A percentile compares a stretch with the other conserved stretches of the same genome.
phyloP scores from a whole-genome alignment of 37 sponge, comb jelly and placozoan genomes.

The Beroe forskalii region DNA sequence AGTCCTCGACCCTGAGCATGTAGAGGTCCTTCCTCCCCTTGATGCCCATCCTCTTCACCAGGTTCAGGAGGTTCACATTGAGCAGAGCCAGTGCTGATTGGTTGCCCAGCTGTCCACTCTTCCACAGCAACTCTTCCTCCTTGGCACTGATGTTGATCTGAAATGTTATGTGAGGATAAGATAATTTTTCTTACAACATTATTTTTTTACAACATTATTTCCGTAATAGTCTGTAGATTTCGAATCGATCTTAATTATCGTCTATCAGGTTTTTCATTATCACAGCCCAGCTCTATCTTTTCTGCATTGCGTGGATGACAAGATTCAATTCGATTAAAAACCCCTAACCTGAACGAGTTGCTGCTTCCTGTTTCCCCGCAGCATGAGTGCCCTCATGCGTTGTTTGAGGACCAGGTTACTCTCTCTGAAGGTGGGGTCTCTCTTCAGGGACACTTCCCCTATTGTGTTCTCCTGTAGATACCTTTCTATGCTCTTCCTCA shows the following conservation, averaged over 20 bases:
- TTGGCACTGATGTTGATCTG: conserved; percentile 62
- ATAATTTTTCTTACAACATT: no score
- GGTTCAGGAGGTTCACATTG: conserved; percentile 60
- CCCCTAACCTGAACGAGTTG: conserved; percentile 59
- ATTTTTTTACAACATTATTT: no score
- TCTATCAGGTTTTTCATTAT: no score
- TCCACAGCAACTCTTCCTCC: conserved; percentile 56
- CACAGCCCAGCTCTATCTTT: no score
- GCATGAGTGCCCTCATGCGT: conserved; percentile 59
- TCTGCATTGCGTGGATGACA: no score
- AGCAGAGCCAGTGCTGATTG: conserved; percentile 50
- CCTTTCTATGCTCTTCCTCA: conserved; percentile 65
- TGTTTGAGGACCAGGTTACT: conserved; percentile 53
- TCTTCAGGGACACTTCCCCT: conserved; percentile 50
- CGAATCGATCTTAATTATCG: no score
- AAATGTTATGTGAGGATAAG: no score
- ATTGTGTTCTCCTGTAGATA: conserved; percentile 64
- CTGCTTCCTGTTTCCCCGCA: conserved; percentile 58
- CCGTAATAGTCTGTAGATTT: no score
- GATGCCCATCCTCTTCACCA: conserved; percentile 66
- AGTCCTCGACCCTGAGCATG: conserved; percentile 60
- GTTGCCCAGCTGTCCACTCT: conserved; percentile 52
- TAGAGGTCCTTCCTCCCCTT: conserved; percentile 64
- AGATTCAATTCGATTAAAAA: no score
- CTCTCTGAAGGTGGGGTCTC: conserved; percentile 61